phyloP scores from a whole-genome alignment of 2,888 invertebrate species.

The Syritta pipiens region DNA sequence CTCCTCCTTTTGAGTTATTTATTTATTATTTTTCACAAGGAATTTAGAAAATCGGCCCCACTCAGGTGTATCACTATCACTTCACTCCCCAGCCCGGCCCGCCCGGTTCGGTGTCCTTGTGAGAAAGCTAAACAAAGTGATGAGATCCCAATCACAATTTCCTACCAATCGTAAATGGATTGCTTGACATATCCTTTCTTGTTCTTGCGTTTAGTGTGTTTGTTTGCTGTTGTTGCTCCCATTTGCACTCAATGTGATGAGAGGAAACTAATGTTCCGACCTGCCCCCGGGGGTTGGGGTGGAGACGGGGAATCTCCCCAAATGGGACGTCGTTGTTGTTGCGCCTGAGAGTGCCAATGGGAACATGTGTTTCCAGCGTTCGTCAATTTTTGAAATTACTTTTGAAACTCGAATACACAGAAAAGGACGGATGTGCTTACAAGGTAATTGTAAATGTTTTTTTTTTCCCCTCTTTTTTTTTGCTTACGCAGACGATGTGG shows the following conservation, averaged over 20 bases:
- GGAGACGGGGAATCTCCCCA: conserved; percentile 7
- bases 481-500: neutral
- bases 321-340: neutral
- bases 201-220: conserved; percentile 18
- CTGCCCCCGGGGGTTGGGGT: too few species aligned
- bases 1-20: conserved; percentile 14
- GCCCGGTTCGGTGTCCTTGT: neutral
- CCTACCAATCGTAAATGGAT: conserved; percentile 52
- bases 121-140: conserved; percentile 31
- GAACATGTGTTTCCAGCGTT: conserved; percentile 3
- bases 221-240: conserved; percentile 34
- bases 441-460: neutral
- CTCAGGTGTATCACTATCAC: conserved; percentile 21
- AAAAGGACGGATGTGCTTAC: neutral
- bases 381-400: conserved; percentile 47
- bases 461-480: neutral
- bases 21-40: conserved; percentile 12
- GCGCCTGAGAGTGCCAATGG: neutral
- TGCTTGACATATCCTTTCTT: conserved; percentile 40
- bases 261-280: too few species aligned
- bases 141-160: conserved; percentile 58
- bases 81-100: too few species aligned
- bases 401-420: neutral
- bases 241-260: conserved; percentile 48
- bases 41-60: conserved; percentile 46